Percentiles rank a stretch among this genome's conserved stretches.
Conservation (phyloP, 2,888 invertebrate species). For the Aromia moschata region DNA sequence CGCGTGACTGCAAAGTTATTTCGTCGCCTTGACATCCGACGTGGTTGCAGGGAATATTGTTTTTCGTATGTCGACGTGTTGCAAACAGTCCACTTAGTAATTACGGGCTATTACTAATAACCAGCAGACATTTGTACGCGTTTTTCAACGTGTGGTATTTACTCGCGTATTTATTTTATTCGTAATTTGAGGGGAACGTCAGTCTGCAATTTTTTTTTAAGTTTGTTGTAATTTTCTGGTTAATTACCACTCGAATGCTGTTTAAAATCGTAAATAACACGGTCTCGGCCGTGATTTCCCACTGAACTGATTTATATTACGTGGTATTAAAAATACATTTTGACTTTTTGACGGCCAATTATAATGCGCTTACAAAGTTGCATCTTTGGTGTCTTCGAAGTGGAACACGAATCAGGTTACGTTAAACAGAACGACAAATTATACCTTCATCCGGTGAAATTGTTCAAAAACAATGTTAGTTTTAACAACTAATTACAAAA, state of each 20-base stretch:
- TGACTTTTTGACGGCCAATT: not conserved
- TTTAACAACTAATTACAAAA: no score
- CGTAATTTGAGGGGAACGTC: not conserved
- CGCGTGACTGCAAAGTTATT: conserved; percentile 12
- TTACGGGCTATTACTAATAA: not conserved
- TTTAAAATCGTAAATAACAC: conserved; percentile 2
- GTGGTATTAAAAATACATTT: conserved; percentile 7
- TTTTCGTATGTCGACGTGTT: conserved; percentile 8
- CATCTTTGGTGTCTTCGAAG: no score
- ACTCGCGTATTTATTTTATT: not conserved
- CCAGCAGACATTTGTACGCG: not conserved
- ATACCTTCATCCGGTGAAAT: no score
- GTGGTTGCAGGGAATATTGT: not conserved
- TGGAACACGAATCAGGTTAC: no score
- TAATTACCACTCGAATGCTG: not conserved
- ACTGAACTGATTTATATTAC: conserved; percentile 3
- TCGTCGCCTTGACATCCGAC: conserved; percentile 14
- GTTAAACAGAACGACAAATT: no score
- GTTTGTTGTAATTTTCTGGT: not conserved
- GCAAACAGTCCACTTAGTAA: not conserved
- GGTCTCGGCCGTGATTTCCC: not conserved
- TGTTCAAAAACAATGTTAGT: no score
- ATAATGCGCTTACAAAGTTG: not conserved
- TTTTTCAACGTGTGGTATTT: not conserved
- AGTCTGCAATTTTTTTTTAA: not conserved